Evolutionary conservation across 2,113 vertebrate species (phyloP), one percentile per base, ranked within the genome.

Genomic region (Herpailurus yagouaroundi): DNA sequence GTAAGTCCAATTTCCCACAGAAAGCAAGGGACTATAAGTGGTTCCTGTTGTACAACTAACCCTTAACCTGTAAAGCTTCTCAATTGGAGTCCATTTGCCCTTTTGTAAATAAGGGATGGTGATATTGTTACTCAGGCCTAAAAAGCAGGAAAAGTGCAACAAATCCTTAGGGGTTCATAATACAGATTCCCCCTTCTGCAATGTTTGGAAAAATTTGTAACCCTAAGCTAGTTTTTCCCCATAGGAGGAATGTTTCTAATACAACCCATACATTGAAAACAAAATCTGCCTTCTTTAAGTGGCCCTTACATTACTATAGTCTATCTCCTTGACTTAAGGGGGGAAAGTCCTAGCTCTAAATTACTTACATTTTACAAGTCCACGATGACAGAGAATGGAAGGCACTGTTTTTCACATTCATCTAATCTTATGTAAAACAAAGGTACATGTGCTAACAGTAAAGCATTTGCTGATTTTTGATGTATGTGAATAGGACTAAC

Each of bases 321-420:
- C 71, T 92, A 83, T 79, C 68, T 96, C 95, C 74, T 91, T 90
- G 57, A 81, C 68, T 96, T 82, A 50, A 73, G 64, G 19, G 3
- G 6, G 13, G 57, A 4, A 36, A 52, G 45, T 80, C 41, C 69
- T 91, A 97, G 38, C 86, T 97, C 83, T 96, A 94, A 96, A 93
- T 93, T 94, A 45, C 92, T 64, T 45, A 45, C 45, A 98, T 91
- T 97, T 93, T 82, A 77, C 74, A 96, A 97, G 86, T 27, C 96
- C 80, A 97, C 55, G 23, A 90, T 81, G 52, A 95, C 87, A 88
- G 3, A 88, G 73, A 95, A 91, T n/a, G 4, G 36, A 95, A 97
- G 80, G 95, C 88, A 92, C 3, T 97, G 93, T 77, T 92, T 94
- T 97, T 91, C 25, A n/a, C 33, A 91, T 41, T 68, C 41, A 81